A percentile compares a stretch with the other conserved stretches of the same genome.
phyloP scores from a whole-genome alignment of 1,140 invertebrate species.

The Vanessa atalanta region DNA sequence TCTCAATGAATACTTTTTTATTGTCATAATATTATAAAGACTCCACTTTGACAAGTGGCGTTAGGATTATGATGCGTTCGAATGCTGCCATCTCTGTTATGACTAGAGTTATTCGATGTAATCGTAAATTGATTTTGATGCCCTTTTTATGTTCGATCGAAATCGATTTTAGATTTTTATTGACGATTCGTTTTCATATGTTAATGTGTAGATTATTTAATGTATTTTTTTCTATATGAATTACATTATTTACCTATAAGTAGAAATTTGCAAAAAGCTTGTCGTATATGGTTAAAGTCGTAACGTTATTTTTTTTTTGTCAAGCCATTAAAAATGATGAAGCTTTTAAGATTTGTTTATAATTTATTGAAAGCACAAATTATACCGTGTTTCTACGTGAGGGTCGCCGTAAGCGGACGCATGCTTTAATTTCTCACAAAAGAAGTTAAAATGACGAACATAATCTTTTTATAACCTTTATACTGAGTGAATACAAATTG shows the following conservation, averaged over 20 bases:
- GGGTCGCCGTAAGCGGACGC: conserved; percentile 54
- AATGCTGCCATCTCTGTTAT: conserved; percentile 48
- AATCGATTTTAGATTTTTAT: conserved; percentile 72
- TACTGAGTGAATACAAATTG: conserved; percentile 70
- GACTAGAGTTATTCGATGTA: conserved; percentile 56
- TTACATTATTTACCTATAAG: background rate
- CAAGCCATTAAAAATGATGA: conserved; percentile 51
- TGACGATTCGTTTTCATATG: conserved; percentile 68
- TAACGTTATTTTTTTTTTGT: conserved; percentile 23
- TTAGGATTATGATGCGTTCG: conserved; percentile 61
- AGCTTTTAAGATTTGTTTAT: conserved; percentile 53
- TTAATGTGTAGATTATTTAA: conserved; percentile 60
- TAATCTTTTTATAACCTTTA: conserved; percentile 68
- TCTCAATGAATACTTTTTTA: conserved; percentile 80
- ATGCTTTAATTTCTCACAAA: conserved; percentile 66
- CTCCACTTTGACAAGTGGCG: conserved; percentile 69
- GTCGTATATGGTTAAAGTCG: background rate
- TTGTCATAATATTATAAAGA: conserved; percentile 75
- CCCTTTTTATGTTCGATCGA: conserved; percentile 61
- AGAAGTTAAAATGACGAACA: conserved; percentile 64
- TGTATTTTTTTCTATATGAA: background rate
- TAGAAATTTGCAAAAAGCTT: conserved; percentile 16
- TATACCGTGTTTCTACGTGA: conserved; percentile 71
- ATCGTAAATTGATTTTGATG: conserved; percentile 78
- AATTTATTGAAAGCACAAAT: conserved; percentile 71